A percentile compares a stretch with the other conserved stretches of the same genome.
Conservation (phyloP, 2,888 invertebrate genomes). For the Hyles lineata region DNA sequence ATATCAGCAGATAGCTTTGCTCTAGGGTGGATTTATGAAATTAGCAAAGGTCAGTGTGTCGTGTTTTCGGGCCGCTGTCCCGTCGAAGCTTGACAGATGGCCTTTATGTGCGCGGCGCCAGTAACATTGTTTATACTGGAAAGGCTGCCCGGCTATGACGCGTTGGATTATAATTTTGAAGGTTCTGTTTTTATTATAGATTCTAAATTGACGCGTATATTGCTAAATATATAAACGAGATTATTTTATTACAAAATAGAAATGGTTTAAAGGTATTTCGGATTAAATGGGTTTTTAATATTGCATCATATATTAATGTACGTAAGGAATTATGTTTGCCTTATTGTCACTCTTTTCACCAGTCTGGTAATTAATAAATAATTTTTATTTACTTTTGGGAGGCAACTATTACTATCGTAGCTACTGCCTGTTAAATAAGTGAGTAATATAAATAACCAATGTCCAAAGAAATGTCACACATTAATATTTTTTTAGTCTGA, state of each 20-base stretch:
- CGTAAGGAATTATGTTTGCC: too few species aligned
- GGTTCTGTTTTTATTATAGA: not conserved
- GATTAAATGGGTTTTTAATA: too few species aligned
- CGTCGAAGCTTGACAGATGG: constrained; percentile 13
- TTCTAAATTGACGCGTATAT: too few species aligned
- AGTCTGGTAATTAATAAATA: too few species aligned
- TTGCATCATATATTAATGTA: too few species aligned
- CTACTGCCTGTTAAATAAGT: too few species aligned
- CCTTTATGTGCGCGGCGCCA: constrained; percentile 6
- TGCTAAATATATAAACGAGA: not conserved
- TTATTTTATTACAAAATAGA: too few species aligned
- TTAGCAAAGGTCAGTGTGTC: constrained; percentile 25
- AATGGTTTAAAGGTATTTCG: too few species aligned
- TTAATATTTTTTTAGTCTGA: not conserved
- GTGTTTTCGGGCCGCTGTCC: constrained; percentile 5
- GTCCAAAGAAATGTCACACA: too few species aligned
- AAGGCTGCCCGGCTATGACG: not conserved
- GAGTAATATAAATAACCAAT: not conserved
- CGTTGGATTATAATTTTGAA: not conserved
- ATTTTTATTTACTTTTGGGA: too few species aligned
- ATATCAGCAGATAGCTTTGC: constrained; percentile 13
- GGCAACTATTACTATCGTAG: too few species aligned
- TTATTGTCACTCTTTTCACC: too few species aligned
- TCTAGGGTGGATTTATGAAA: constrained; percentile 9
- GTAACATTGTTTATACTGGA: not conserved